Evolutionary conservation across 2,888 invertebrate species (phyloP), one percentile per base, ranked within the genome.

Genomic region (Trachelus stipa): DNA sequence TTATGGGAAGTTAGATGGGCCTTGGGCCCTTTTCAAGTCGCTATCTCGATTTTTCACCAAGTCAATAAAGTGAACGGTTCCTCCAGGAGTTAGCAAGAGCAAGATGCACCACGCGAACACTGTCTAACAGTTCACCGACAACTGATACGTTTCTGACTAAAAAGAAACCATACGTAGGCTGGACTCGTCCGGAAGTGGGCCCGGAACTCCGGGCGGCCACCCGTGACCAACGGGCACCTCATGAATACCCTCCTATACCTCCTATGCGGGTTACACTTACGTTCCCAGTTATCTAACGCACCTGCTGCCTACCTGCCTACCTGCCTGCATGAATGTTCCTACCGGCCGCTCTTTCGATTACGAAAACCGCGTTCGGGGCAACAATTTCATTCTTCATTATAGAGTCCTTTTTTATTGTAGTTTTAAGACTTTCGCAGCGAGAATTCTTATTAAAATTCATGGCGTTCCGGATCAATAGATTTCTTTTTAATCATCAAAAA

Each of bases 181-280:
- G 81, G 80, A 76, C 81, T 80, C 79, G 88, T 89, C 91, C 91
- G 91, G 91, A 91, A 90, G 88, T 85, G 87, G 87, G 86, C 87
- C 91, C 91, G 91, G 91, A 91, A 91, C 90, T 88, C 88, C 83
- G 86, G 80, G 85, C 90, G 87, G 88, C 91, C 89, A 91, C 85
- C 90, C 91, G 90, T 91, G 90, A 91, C 91, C 89, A 85, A 84
- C 88, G 83, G 82, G 83, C 80, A 84, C 83, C 84, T 85, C 85
- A 84, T 84, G 82, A 81, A 86, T 83, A 85, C 83, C 83, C 75
- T 35, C 35, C 35, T 35, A 35, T 35, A 37, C 75, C 40, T 33
- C 40, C 68, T n/a, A 30, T 31, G 76, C 68, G 73, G 74, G 56
- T 68, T n/a, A n/a, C 77, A 34, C 31, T 31, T 74, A 74, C 74